Evolutionary conservation across 2,888 invertebrate species (phyloP).

Genomic region (Halictus ligatus): DNA sequence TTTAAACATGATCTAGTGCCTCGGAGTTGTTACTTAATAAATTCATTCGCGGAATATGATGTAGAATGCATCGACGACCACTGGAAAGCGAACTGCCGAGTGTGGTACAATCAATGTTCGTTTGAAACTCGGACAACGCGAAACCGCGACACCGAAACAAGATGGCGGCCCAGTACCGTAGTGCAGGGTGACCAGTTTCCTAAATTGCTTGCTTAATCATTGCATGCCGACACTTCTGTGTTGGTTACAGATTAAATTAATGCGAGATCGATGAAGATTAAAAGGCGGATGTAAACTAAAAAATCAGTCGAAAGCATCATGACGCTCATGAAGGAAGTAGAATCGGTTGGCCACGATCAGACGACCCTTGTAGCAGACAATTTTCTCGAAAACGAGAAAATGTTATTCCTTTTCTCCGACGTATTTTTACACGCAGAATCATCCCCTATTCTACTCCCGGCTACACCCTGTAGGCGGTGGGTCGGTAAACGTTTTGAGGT

Average conservation of each 20-base stretch:
- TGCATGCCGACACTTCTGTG: too few species aligned
- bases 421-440: too few species aligned
- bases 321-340: too few species aligned
- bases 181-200: background rate
- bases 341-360: too few species aligned
- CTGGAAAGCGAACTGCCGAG: background rate
- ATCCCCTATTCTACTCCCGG: too few species aligned
- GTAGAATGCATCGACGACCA: background rate
- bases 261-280: too few species aligned
- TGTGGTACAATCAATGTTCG: background rate
- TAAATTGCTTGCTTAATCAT: background rate
- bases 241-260: too few species aligned
- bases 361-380: too few species aligned
- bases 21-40: background rate
- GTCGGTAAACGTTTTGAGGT: background rate
- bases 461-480: too few species aligned
- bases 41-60: background rate
- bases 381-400: background rate
- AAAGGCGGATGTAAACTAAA: too few species aligned
- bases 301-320: too few species aligned
- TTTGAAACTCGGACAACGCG: background rate
- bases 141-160: background rate
- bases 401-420: background rate
- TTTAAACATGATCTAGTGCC: background rate
- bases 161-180: background rate